Evolutionary conservation across 2,888 invertebrate genomes (phyloP).

Genomic region (Desoria tigrina): DNA sequence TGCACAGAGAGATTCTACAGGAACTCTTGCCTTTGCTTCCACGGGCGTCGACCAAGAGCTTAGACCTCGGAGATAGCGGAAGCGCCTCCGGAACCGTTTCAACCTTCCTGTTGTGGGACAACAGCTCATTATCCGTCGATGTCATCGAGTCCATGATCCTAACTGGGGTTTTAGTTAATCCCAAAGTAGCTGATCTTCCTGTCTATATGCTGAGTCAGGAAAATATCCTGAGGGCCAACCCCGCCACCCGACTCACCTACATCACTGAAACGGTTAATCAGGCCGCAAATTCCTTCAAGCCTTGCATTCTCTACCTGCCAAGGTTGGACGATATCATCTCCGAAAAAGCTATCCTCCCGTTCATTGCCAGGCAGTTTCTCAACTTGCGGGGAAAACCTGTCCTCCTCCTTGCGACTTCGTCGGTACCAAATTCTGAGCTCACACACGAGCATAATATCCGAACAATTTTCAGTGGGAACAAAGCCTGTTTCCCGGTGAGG

Average conservation of each 20-base stretch:
- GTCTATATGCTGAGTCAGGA: slow-evolving; percentile 28
- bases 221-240: slow-evolving; percentile 11
- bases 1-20: background rate
- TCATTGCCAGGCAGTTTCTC: slow-evolving; percentile 1
- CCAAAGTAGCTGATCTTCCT: slow-evolving; percentile 4
- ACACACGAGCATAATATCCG: background rate
- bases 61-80: background rate
- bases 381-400: slow-evolving; percentile 18
- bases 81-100: too few species aligned
- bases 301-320: slow-evolving; percentile 31
- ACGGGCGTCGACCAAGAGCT: background rate
- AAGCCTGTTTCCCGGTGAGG: background rate
- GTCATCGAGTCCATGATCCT: slow-evolving; percentile 25
- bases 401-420: slow-evolving; percentile 17
- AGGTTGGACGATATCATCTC: slow-evolving; percentile 19
- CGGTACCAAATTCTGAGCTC: background rate
- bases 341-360: background rate
- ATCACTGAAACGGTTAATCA: slow-evolving; percentile 22
- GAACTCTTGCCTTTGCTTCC: background rate
- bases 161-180: slow-evolving; percentile 13
- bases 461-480: background rate
- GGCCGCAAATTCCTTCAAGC: slow-evolving; percentile 19
- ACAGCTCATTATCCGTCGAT: slow-evolving; percentile 7
- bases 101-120: background rate
- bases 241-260: slow-evolving; percentile 1